These are phyloP conservation scores for Bettongia penicillata DNA, from an alignment of 2,113 vertebrate species.

Conservation along the genomic window DNA sequence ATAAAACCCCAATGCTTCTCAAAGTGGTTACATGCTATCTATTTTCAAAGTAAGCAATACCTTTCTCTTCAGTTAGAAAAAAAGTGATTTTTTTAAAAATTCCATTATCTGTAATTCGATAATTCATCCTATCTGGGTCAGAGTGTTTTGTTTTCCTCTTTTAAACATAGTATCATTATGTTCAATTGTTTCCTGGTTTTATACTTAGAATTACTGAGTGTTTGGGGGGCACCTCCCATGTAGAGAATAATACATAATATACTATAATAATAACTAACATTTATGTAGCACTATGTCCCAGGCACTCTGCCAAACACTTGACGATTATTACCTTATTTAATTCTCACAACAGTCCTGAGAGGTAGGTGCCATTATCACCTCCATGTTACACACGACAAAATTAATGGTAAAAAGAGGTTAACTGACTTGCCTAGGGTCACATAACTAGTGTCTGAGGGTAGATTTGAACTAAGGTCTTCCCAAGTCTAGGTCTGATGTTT, in stretches of 20 bases:
- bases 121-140: constrained; percentile 42
- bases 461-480: background rate
- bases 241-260: constrained; percentile 28
- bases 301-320: background rate
- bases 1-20: background rate
- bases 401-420: background rate
- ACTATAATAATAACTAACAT: background rate
- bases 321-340: background rate
- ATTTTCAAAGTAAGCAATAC: background rate
- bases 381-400: background rate
- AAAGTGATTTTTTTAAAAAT: constrained; percentile 14
- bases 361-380: background rate
- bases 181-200: constrained; percentile 42
- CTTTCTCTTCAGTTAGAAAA: constrained; percentile 41
- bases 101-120: constrained; percentile 34
- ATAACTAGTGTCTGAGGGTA: background rate
- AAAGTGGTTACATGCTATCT: background rate
- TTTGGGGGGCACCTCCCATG: constrained; percentile 43
- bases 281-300: background rate
- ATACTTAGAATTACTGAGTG: constrained; percentile 63
- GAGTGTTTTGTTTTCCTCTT: constrained; percentile 21
- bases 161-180: constrained; percentile 41
- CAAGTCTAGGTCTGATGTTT: background rate
- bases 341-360: background rate
- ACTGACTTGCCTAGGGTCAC: background rate